Evolutionary conservation across 2,888 invertebrate species (phyloP), one percentile per base, ranked within the genome.

Genomic region (Bembecia ichneumoniformis): DNA sequence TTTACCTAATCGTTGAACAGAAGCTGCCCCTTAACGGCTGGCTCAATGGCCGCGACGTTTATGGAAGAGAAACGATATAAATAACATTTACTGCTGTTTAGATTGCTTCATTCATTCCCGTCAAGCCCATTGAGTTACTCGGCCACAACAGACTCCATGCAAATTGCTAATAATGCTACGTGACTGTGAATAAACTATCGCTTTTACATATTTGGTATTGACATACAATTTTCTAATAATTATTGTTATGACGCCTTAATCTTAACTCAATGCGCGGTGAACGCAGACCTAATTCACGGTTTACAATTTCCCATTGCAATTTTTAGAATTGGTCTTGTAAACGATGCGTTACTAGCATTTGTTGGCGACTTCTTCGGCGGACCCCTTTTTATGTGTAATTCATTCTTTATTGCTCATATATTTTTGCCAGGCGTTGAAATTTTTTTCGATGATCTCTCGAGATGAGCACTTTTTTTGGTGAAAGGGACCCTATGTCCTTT

Each of bases 41-140:
- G 60, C 62, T 68, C 65, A 68, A 67, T 69, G 69, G 64, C 61
- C 62, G 55, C 61, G 63, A 69, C 77, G 61, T 76, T 82, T 84
- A 80, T 77, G 82, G 82, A 71, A 74, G 72, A 74, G 71, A 77
- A 78, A 74, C 68, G 62, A 65, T 69, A 72, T 80, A 76, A 80
- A 80, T 80, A 74, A 77, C 68, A 61, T 81, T 76, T 73, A 80
- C 67, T 69, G 73, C 74, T 61, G 59, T 58, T 57, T 60, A 75
- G 80, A 83, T 83, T 80, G 71, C 78, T 82, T 79, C 82, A 84
- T 84, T 84, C 81, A 83, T 82, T 80, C 74, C 75, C 67, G 77
- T 73, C 65, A 59, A 64, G 64, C 55, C 66, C 72, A 79, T 83
- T 82, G 77, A 79, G 75, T 66, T 75, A 74, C 71, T 66, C 58